Base-by-base conservation (phyloP, 2,888 invertebrate species). In the Syrista parreyssii region DNA sequence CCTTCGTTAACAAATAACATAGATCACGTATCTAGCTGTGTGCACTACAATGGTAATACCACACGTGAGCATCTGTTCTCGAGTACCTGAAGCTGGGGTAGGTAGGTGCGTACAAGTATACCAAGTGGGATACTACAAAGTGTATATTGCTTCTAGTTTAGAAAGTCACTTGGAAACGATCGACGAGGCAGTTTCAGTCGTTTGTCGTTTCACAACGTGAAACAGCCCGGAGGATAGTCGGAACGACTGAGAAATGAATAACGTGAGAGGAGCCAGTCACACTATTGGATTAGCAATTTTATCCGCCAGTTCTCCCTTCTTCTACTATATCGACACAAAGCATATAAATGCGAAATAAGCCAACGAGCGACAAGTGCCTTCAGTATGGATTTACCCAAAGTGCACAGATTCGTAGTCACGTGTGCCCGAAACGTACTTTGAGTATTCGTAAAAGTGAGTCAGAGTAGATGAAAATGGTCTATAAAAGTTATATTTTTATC, bases 171-270 rank as follows among this genome's bases (percentile, higher is more conserved):
- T 77, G 73, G 80, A 82, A 83, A 83, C 80, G 82, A 84, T 84
- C 78, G 75, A 76, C 80, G 82, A 81, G 83, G 78, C 79, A 82
- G 80, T 78, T 12, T 33, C 32, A 31, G 71, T 33, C 33, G 83
- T 79, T 84, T 83, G 84, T 75, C 80, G 79, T 84, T 84, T 84
- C 83, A 84, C 84, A 84, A 84, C 80, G 79, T 79, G 81, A 78
- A 73, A 76, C 35, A 35, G 35, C 35, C 71, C 68, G 75, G 69
- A 74, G 68, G 82, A 80, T 75, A 77, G 80, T 78, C 77, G 76
- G 75, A 71, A 72, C 75, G 68, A 73, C 68, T 75, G 12, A 23
- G 23, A 55, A 55, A 75, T 9, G 68, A 72, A 30, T 76, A 55
- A 68, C 68, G 36, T 71, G 73, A 40, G 40, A 68, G 71, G 68